Evolutionary conservation across 2,888 invertebrate genomes (phyloP).

Genomic region (Drosophila helvetica): DNA sequence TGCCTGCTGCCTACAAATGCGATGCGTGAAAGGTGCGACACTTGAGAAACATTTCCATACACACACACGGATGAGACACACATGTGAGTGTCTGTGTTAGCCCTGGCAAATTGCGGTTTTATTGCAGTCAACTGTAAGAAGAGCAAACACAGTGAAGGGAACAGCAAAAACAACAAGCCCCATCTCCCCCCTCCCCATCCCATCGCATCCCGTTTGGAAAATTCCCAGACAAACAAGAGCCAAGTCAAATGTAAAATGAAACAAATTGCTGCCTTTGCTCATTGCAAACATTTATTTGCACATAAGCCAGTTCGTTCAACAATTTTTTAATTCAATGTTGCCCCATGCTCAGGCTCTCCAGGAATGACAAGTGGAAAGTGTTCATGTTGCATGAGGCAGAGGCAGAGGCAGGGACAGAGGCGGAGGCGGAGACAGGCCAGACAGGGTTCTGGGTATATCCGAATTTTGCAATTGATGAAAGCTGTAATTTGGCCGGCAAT

Average conservation of each 20-base stretch:
- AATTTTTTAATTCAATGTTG: slow-evolving; percentile 27
- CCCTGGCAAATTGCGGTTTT: slow-evolving; percentile 59
- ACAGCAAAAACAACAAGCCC: slow-evolving; percentile 18
- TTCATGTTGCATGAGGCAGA: neutral
- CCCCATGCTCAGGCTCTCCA: neutral
- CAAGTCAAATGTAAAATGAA: slow-evolving; percentile 48
- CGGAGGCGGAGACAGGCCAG: neutral
- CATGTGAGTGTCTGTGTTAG: slow-evolving; percentile 17
- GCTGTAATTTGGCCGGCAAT: neutral
- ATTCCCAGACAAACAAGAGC: slow-evolving; percentile 36
- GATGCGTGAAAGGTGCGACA: slow-evolving; percentile 69
- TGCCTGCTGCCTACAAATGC: slow-evolving; percentile 60
- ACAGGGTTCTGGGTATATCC: neutral
- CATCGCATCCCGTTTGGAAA: neutral
- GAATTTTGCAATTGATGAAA: neutral
- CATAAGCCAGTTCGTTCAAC: slow-evolving; percentile 11
- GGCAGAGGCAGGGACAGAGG: too few species aligned
- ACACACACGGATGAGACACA: slow-evolving; percentile 8
- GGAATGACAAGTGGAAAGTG: neutral
- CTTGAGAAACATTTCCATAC: slow-evolving; percentile 52
- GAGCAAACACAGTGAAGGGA: slow-evolving; percentile 25
- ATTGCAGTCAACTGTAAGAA: slow-evolving; percentile 42
- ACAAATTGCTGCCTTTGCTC: slow-evolving; percentile 31
- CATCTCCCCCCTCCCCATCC: too few species aligned
- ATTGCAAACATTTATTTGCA: slow-evolving; percentile 32